These are phyloP conservation scores for Pemphigus obesinymphae DNA, from an alignment of 1,140 invertebrate genomes.

Conservation along the genomic window DNA sequence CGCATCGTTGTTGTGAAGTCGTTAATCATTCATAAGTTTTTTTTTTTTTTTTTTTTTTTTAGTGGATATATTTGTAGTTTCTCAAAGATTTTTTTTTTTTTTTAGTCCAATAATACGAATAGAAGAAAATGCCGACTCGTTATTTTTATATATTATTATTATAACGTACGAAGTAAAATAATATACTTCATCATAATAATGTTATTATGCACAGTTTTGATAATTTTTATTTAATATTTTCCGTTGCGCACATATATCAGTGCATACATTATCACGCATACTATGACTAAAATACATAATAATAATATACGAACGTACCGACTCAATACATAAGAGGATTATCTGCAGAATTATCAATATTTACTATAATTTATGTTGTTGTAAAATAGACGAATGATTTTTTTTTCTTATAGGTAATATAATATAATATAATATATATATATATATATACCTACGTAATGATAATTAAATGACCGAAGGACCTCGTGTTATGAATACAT, in stretches of 20 bases:
- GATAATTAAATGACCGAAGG: slow-evolving; percentile 4
- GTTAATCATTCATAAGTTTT: slow-evolving; percentile 35
- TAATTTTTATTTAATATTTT: no score
- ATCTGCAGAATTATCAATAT: no score
- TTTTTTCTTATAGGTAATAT: no score
- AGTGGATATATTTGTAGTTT: not conserved
- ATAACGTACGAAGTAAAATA: not conserved
- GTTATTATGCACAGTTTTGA: no score
- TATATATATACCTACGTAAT: not conserved
- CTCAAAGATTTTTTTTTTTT: slow-evolving; percentile 3
- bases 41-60: slow-evolving; percentile 30
- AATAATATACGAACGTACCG: not conserved
- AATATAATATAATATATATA: no score
- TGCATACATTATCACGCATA: not conserved
- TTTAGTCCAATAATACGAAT: slow-evolving; percentile 1
- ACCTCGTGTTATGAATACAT: not conserved
- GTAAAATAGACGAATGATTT: not conserved
- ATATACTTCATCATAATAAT: not conserved
- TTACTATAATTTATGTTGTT: not conserved
- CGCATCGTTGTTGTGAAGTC: not conserved
- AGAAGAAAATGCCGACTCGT: not conserved
- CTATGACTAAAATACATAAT: not conserved
- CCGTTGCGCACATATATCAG: not conserved
- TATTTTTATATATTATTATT: not conserved
- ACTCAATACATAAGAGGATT: no score